Evolutionary conservation across 2,113 vertebrate species (phyloP).

Genomic region (Mirounga angustirostris): DNA sequence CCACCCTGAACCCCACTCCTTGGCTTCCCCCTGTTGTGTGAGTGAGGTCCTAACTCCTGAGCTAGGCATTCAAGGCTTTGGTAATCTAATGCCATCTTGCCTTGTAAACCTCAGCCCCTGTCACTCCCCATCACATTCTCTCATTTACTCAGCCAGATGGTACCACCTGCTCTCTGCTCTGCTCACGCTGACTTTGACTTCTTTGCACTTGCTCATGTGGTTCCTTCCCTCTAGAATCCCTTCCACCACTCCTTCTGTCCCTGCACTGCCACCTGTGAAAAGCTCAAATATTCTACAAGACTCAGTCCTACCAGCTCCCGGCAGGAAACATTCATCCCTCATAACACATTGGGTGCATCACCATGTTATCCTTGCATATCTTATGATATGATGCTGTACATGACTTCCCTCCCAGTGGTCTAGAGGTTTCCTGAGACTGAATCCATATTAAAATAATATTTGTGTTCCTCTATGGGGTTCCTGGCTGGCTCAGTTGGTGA

Average conservation of each 20-base stretch:
- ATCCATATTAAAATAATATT: neutral
- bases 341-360: neutral
- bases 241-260: neutral
- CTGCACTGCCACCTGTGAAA: neutral
- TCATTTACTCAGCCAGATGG: neutral
- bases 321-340: neutral
- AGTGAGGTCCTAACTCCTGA: neutral
- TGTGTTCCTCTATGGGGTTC: neutral
- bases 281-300: neutral
- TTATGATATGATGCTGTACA: neutral
- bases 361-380: neutral
- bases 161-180: neutral
- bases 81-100: too few species aligned
- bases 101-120: neutral
- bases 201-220: neutral
- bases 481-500: neutral
- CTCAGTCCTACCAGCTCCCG: neutral
- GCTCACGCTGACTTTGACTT: neutral
- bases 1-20: neutral
- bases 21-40: neutral
- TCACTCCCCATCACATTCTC: neutral
- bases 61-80: neutral
- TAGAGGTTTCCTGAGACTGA: neutral
- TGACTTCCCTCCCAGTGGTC: neutral
- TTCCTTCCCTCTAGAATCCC: neutral